Conservation (phyloP, 2,797 vertebrate genomes). For the Nannoperca australis region DNA sequence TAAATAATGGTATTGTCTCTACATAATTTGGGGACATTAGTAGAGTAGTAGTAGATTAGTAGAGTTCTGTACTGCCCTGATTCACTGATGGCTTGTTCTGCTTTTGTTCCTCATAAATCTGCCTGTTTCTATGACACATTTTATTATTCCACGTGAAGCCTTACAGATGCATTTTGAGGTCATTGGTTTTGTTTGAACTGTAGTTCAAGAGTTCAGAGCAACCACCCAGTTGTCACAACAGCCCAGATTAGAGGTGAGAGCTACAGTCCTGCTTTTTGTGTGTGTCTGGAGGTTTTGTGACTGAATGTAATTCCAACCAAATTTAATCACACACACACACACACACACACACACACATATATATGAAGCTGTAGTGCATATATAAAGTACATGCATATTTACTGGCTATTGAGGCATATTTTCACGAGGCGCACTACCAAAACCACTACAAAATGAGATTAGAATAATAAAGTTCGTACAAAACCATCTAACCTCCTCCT, state of each 20-base stretch:
- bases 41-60: background rate
- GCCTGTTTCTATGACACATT: constrained; percentile 25
- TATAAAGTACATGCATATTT: too few species aligned
- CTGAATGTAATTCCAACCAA: constrained; percentile 25
- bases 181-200: constrained; percentile 37
- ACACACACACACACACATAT: too few species aligned
- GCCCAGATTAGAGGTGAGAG: constrained; percentile 50
- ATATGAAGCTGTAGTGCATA: too few species aligned
- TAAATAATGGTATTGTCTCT: background rate
- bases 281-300: constrained; percentile 24
- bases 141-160: constrained; percentile 37
- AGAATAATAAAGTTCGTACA: constrained; percentile 7
- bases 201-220: constrained; percentile 56
- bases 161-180: constrained; percentile 47
- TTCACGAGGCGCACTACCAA: background rate
- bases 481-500: constrained; percentile 3
- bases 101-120: constrained; percentile 1
- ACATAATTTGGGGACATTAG: background rate
- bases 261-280: constrained; percentile 9
- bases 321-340: background rate
- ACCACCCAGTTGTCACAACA: constrained; percentile 54
- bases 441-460: background rate
- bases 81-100: background rate
- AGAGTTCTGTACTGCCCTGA: background rate
- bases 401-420: background rate